Evolutionary conservation across 2,113 vertebrate species (phyloP).

Genomic region (Gracilinanus agilis): DNA sequence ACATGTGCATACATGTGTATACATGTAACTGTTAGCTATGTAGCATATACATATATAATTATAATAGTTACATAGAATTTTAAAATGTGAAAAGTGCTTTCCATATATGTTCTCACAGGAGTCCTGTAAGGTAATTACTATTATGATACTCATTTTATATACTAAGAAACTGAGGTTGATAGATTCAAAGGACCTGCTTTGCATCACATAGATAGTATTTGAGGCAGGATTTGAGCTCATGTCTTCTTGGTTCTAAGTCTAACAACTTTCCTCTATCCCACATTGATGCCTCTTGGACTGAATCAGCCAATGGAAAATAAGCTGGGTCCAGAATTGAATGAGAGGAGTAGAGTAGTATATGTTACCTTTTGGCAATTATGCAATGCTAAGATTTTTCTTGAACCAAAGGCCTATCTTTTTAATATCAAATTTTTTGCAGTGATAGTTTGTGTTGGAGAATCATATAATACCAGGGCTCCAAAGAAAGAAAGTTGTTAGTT

Average conservation of each 20-base stretch:
- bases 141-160: not conserved
- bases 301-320: not conserved
- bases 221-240: not conserved
- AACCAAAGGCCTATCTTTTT: not conserved
- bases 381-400: not conserved
- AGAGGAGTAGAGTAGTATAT: not conserved
- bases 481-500: not conserved
- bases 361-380: not conserved
- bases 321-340: not conserved
- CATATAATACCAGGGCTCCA: not conserved
- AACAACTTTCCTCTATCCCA: not conserved
- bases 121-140: not conserved
- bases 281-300: not conserved
- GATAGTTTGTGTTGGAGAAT: not conserved
- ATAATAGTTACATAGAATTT: not conserved
- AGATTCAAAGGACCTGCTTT: not conserved
- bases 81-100: not conserved
- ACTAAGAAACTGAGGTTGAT: not conserved
- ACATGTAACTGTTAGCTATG: too few species aligned
- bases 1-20: too few species aligned
- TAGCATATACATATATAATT: too few species aligned
- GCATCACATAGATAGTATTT: not conserved
- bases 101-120: not conserved
- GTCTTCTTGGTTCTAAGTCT: not conserved
- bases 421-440: not conserved